Base-by-base conservation (phyloP, 1,140 invertebrate species). In the Drosophila miranda region DNA sequence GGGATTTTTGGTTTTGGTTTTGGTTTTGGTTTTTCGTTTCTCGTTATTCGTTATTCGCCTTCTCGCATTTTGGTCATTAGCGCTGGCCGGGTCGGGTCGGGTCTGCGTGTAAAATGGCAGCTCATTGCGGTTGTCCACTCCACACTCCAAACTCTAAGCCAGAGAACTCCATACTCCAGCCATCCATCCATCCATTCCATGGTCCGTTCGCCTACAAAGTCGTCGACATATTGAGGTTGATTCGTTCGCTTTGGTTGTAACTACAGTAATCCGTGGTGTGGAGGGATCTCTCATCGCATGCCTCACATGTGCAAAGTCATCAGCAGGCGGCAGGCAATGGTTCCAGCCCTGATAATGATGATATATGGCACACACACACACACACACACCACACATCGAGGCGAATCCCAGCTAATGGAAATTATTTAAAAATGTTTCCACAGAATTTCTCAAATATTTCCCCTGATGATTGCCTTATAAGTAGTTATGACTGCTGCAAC, bases 291-390 rank as follows among this genome's bases (percentile, higher is more conserved):
- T 56, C 59, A 61, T 50, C 16, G 63, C 77, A 8, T 79, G 77
- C 74, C 79, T 86, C 81, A 86, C 81, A 86, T 86, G 81, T 86
- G 81, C 81, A 87, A 87, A 86, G 81, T 86, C 81, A 86, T 86
- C 82, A 82, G 56, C 48, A 41, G 19, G 55, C 66, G 44, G 54
- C 54, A 56, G 54, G 19, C 19, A 19, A 30, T 30, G 26, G 16
- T 64, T 63, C 67, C 21, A 63, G 81, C 68, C 62, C 81, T 50
- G 81, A 84, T 84, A 84, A 84, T 84, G 81, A 84, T 84, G 81
- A 84, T 84, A 81, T 86, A 84, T 86, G 81, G 81, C 81, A 63
- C 59, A 81, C 74, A 82, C 72, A 73, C 61, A 75, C 59, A 69
- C 61, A 66, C 45, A 61, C 43, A 57, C 58, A 60, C 44, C 41